Evolutionary conservation across 2,113 vertebrate species (phyloP), one percentile per base, ranked within the genome.

Genomic region (Platanista minor): DNA sequence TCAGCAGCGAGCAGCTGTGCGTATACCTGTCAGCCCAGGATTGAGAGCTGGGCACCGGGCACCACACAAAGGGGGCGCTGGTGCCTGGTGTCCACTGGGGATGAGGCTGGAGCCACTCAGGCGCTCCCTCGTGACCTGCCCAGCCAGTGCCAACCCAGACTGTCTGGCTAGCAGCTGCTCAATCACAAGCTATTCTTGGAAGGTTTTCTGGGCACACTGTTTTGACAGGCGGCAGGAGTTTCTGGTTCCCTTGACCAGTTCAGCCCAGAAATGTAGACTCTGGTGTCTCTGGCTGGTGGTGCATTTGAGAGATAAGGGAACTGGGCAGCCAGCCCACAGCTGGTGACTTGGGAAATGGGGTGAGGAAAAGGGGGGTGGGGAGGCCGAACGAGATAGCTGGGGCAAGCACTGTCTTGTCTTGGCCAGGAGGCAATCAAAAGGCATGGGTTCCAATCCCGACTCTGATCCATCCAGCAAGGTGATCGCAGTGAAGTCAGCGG

Each of bases 171-270:
- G 90, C 84, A 77, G 93, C 97, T 86, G 95, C 87, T 31, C 20
- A 1, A 29, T 97, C 97, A 94, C 93, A 61, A 74, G 96, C 95
- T 98, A 78, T 97, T 97, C 90, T 91, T 96, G 96, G 96, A 85
- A 61, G 1, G 6, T 61, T 82, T 85, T 77, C 64, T 33, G 77
- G 92, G 69, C 61, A n/a, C 1, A 0, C 66, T 95, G 90, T 96
- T 97, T 62, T 64, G 91, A 91, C 89, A 62, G 84, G 95, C 59
- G 36, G 75, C 29, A 5, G 59, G 61, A 52, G 59, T 39, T 86
- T 95, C 91, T 94, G 93, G 71, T 94, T 91, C 78, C 78, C 85
- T 67, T 62, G 61, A 46, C n/a, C 18, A 8, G 82, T 27, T 69
- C 71, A 87, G 93, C 75, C 80, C 92, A 96, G 96, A 94, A 95